Percentiles rank a stretch among this genome's conserved stretches.
These are phyloP conservation scores for Lichenostomus cassidix DNA, from an alignment of 2,113 vertebrate genomes.

Conservation along the genomic window DNA sequence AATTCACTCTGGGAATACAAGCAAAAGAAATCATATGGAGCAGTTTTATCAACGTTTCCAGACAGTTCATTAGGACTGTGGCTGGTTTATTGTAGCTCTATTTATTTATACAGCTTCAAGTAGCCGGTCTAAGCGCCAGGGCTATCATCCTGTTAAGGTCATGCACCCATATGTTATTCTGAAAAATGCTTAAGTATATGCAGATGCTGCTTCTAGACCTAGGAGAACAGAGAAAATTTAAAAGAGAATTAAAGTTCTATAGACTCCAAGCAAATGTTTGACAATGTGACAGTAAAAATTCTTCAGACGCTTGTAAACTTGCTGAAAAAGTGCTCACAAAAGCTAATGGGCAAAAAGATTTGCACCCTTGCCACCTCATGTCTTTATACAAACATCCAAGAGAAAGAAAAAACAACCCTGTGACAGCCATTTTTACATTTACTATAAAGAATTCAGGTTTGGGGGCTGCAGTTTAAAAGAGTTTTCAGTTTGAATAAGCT, in stretches of 20 bases:
- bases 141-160: neutral
- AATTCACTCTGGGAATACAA: neutral
- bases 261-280: neutral
- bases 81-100: neutral
- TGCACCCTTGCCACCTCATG: neutral
- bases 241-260: neutral
- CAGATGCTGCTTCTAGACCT: neutral
- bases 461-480: neutral
- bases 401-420: neutral
- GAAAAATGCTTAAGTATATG: neutral
- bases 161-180: neutral
- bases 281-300: neutral
- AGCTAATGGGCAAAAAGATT: neutral
- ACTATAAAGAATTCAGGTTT: neutral
- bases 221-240: neutral
- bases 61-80: neutral
- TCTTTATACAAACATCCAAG: neutral
- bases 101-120: neutral
- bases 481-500: conserved; percentile 23
- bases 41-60: neutral
- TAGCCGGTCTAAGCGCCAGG: neutral
- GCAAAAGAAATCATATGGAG: neutral
- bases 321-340: neutral
- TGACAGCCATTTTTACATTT: neutral
- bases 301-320: neutral